Percentiles rank a stretch among this genome's conserved stretches.
Conservation (phyloP, 1,140 invertebrate genomes). For the Calephelis virginiensis region DNA sequence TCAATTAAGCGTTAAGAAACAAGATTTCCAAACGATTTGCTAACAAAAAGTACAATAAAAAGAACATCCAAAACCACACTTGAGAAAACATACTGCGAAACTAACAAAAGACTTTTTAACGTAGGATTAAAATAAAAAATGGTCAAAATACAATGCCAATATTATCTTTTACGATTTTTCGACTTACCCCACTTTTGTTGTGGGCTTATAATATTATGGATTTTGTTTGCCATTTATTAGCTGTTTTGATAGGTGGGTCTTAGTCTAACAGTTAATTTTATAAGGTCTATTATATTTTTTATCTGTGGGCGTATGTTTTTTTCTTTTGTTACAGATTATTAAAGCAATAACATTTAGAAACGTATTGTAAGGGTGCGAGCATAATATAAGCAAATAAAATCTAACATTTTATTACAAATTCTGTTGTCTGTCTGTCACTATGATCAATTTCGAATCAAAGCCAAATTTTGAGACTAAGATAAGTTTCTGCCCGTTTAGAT, state of each 20-base stretch:
- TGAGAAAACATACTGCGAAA: conserved; percentile 14
- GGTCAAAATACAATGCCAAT: conserved; percentile 12
- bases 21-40: conserved; percentile 9
- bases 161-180: conserved; percentile 17
- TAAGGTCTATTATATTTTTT: conserved; percentile 18
- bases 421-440: neutral
- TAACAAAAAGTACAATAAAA: conserved; percentile 7
- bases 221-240: conserved; percentile 14
- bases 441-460: no score
- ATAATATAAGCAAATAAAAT: neutral
- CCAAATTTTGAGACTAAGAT: no score
- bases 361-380: neutral
- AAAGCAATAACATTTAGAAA: conserved; percentile 1
- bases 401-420: neutral
- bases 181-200: conserved; percentile 11
- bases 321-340: conserved; percentile 14
- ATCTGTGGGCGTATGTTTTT: conserved; percentile 15
- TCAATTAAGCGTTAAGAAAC: conserved; percentile 16
- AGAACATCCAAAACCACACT: conserved; percentile 7
- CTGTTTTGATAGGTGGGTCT: conserved; percentile 14
- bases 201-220: conserved; percentile 14
- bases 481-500: no score
- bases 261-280: conserved; percentile 15
- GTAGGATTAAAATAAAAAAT: conserved; percentile 16
- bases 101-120: conserved; percentile 10